Percentiles rank a stretch among this genome's conserved stretches.
Evolutionary conservation across 2,797 vertebrate species (phyloP).

Genomic region (Chrosomus eos): DNA sequence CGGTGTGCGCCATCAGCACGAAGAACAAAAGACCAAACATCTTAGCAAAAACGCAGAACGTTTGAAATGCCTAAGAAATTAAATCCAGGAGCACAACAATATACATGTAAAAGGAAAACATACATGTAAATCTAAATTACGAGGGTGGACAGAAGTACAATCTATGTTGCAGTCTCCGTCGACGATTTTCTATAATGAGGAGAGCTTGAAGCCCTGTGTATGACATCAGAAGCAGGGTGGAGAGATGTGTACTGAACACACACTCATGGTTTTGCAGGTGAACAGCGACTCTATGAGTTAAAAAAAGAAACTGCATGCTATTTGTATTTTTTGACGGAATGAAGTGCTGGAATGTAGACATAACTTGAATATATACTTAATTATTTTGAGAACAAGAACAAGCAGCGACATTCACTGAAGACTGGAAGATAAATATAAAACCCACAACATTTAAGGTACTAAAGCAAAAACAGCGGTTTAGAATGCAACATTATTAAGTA

Average conservation of each 20-base stretch:
- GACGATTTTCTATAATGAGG: background rate
- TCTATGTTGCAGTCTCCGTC: background rate
- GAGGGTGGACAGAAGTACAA: background rate
- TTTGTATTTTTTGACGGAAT: background rate
- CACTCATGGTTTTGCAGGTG: background rate
- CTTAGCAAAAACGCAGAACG: background rate
- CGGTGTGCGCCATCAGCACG: constrained; percentile 17
- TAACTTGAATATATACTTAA: too few relatives aligned
- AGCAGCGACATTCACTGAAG: background rate
- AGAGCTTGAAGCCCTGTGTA: background rate
- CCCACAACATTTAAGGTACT: background rate
- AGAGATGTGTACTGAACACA: background rate
- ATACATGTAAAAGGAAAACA: background rate
- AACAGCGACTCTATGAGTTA: background rate
- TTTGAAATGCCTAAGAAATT: background rate
- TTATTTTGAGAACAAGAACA: background rate
- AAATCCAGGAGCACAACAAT: background rate
- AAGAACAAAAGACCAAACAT: constrained; percentile 1
- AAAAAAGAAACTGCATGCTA: background rate
- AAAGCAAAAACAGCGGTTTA: background rate
- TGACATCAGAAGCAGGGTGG: constrained; percentile 1
- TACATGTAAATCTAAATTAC: background rate
- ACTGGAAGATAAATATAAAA: background rate
- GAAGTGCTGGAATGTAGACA: too few relatives aligned
- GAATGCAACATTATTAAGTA: too few relatives aligned